Conservation (phyloP, 2,888 invertebrate species). For the Lochmaea crataegi region DNA sequence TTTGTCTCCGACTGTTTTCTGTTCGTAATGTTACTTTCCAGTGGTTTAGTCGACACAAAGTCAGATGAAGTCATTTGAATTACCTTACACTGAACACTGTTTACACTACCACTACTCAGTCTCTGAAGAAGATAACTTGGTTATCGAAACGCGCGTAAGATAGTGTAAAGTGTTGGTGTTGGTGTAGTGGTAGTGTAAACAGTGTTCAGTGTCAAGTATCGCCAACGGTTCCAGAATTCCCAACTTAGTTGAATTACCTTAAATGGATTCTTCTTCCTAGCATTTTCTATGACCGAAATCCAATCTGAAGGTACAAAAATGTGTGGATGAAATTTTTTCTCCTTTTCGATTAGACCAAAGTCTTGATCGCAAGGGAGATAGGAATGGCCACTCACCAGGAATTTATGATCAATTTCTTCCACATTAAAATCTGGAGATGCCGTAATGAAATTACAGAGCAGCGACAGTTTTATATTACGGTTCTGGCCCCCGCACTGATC, state of each 20-base stretch:
- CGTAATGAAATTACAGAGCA: constrained; percentile 41
- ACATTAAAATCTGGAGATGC: constrained; percentile 31
- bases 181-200: too few relatives aligned
- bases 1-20: constrained; percentile 33
- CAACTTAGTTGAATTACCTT: constrained; percentile 33
- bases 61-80: constrained; percentile 36
- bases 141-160: too few relatives aligned
- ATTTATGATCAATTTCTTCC: constrained; percentile 26
- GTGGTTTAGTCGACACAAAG: constrained; percentile 37
- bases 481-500: constrained; percentile 42
- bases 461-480: constrained; percentile 43
- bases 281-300: constrained; percentile 30
- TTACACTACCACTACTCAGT: too few relatives aligned
- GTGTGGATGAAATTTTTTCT: constrained; percentile 20
- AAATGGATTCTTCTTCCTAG: constrained; percentile 40
- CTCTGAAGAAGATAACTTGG: too few relatives aligned
- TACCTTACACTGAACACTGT: too few relatives aligned
- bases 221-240: too few relatives aligned
- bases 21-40: constrained; percentile 39
- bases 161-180: too few relatives aligned
- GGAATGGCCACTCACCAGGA: constrained; percentile 37
- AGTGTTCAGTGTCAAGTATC: too few relatives aligned
- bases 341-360: constrained; percentile 41
- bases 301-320: constrained; percentile 33
- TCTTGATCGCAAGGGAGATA: constrained; percentile 43